Conservation (phyloP, 1,140 invertebrate species). For the Drosophila kanapiae region DNA sequence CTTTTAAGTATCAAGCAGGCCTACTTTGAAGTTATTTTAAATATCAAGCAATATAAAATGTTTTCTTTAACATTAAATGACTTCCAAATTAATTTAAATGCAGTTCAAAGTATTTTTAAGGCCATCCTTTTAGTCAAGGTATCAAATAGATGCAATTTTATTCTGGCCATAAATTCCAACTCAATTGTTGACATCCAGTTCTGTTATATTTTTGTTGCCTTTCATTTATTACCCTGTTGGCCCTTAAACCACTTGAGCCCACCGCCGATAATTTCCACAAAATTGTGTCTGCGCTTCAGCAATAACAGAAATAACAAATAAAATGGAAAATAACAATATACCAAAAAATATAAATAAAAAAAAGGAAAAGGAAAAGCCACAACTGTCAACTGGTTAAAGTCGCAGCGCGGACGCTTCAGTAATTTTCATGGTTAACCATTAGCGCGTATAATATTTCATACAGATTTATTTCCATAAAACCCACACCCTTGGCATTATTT, state of each 20-base stretch:
- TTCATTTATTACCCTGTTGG: neutral
- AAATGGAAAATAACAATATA: no score
- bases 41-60: neutral
- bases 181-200: slow-evolving; percentile 1
- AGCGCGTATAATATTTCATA: slow-evolving; percentile 40
- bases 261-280: slow-evolving; percentile 11
- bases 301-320: neutral
- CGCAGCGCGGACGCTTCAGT: neutral
- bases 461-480: slow-evolving; percentile 22
- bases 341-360: slow-evolving; percentile 10
- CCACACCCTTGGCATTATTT: slow-evolving; percentile 1
- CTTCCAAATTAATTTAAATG: neutral
- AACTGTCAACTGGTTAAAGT: slow-evolving; percentile 28
- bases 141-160: neutral
- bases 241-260: slow-evolving; percentile 2
- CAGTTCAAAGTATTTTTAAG: neutral
- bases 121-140: no score
- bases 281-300: slow-evolving; percentile 4
- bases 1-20: no score
- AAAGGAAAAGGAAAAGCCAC: neutral
- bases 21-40: neutral
- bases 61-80: neutral
- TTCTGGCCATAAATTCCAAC: neutral
- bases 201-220: neutral
- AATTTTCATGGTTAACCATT: slow-evolving; percentile 37